Percentiles rank a stretch among this genome's conserved stretches.
phyloP scores from a whole-genome alignment of 2,888 invertebrate species.

The Aporophyla lueneburgensis region DNA sequence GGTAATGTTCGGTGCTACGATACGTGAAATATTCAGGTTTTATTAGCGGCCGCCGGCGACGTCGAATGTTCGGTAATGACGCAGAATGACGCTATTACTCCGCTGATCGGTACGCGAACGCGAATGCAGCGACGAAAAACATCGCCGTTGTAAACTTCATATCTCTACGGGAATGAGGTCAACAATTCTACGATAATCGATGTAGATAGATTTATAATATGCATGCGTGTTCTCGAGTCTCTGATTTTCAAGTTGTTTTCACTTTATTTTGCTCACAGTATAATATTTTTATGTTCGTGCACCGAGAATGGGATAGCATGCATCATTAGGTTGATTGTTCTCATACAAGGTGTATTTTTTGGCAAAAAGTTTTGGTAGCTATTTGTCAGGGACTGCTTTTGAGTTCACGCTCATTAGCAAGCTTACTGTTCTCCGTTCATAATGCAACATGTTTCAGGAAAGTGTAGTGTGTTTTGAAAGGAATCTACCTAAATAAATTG shows the following conservation, averaged over 20 bases:
- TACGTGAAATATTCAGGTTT: conserved; percentile 82
- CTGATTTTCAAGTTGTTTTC: conserved; percentile 24
- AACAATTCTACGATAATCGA: conserved; percentile 51
- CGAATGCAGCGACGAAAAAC: conserved; percentile 53
- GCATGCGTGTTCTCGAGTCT: conserved; percentile 22
- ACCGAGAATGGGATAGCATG: conserved; percentile 13
- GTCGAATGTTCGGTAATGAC: conserved; percentile 70
- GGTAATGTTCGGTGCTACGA: conserved; percentile 78
- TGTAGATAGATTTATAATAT: conserved; percentile 25
- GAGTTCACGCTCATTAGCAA: conserved; percentile 54
- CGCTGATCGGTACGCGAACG: conserved; percentile 47
- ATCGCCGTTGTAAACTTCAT: conserved; percentile 51
- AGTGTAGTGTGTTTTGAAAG: conserved; percentile 13
- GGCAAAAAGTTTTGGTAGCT: conserved; percentile 36
- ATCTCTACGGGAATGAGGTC: conserved; percentile 48
- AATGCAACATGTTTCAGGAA: conserved; percentile 24
- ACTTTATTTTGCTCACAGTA: conserved; percentile 11
- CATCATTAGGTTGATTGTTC: conserved; percentile 52
- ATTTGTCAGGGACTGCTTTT: conserved; percentile 45
- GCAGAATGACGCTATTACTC: conserved; percentile 68
- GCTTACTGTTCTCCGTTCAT: conserved; percentile 17
- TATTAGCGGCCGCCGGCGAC: conserved; percentile 74
- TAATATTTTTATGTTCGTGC: conserved; percentile 25
- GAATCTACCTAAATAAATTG: background rate
- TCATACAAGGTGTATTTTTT: conserved; percentile 29